A percentile compares a stretch with the other conserved stretches of the same genome.
These are phyloP conservation scores for Cerastoderma edule DNA, from an alignment of 2,888 invertebrate genomes.

Conservation along the genomic window DNA sequence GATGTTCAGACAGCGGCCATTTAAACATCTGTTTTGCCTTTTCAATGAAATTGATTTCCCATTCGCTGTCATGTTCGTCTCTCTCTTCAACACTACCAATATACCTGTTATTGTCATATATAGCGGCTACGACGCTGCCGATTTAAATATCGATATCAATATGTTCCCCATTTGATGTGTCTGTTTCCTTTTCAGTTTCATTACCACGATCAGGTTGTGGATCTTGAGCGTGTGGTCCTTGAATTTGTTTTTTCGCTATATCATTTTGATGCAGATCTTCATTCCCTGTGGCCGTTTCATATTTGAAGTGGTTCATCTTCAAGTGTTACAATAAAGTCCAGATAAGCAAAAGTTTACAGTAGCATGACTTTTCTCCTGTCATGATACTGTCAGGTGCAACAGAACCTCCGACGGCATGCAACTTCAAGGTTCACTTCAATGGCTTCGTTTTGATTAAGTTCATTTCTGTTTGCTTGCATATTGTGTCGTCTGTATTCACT, in stretches of 20 bases:
- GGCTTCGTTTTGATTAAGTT: background rate
- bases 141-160: background rate
- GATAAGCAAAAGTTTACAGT: constrained; percentile 12
- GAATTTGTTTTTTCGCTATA: no score
- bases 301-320: background rate
- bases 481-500: background rate
- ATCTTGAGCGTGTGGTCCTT: no score
- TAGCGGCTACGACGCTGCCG: constrained; percentile 12
- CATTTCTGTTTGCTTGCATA: background rate
- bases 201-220: no score
- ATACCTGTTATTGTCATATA: constrained; percentile 24
- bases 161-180: background rate
- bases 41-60: no score
- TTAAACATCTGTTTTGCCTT: no score
- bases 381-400: background rate
- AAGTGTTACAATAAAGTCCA: background rate
- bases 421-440: constrained; percentile 19
- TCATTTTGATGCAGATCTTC: no score
- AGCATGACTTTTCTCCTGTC: constrained; percentile 22
- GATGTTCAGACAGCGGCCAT: no score
- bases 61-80: no score
- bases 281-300: no score
- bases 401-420: background rate
- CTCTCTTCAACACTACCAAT: no score
- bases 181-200: background rate